phyloP scores from a whole-genome alignment of 2,888 invertebrate species.

The Achlya flavicornis region DNA sequence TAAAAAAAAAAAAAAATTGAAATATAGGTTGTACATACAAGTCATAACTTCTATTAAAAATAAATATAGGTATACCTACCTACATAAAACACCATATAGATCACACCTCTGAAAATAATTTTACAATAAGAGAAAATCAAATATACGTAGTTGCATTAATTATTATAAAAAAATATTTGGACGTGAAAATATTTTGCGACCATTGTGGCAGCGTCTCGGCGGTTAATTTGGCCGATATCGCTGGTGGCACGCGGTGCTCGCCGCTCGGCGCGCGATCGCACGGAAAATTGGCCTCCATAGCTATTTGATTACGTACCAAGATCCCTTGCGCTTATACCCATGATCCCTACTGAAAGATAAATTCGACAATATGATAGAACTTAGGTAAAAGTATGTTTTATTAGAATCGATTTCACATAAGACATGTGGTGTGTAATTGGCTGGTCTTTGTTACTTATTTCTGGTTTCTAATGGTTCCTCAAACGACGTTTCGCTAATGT shows the following conservation, averaged over 20 bases:
- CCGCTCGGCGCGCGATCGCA: slow-evolving; percentile 66
- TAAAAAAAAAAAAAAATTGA: too few species aligned
- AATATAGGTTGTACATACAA: too few species aligned
- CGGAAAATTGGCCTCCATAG: slow-evolving; percentile 77
- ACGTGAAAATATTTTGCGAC: slow-evolving; percentile 28
- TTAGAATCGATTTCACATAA: neutral
- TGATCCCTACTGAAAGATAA: slow-evolving; percentile 56
- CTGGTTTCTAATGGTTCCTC: neutral
- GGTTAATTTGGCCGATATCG: slow-evolving; percentile 77
- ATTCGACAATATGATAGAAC: slow-evolving; percentile 51
- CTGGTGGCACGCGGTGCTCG: slow-evolving; percentile 48
- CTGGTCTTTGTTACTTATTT: neutral
- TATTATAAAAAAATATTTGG: slow-evolving; percentile 11
- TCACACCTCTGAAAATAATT: too few species aligned
- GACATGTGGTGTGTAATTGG: neutral
- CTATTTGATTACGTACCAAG: slow-evolving; percentile 76
- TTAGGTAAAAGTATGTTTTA: neutral
- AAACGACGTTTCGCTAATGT: too few species aligned
- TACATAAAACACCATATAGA: too few species aligned
- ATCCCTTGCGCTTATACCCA: slow-evolving; percentile 58
- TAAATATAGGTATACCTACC: too few species aligned
- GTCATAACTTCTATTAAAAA: too few species aligned
- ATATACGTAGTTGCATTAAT: too few species aligned
- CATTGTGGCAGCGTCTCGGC: slow-evolving; percentile 53
- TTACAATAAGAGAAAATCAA: too few species aligned